Conservation (phyloP, 1,140 invertebrate genomes). For the Protaetia brevitarsis region DNA sequence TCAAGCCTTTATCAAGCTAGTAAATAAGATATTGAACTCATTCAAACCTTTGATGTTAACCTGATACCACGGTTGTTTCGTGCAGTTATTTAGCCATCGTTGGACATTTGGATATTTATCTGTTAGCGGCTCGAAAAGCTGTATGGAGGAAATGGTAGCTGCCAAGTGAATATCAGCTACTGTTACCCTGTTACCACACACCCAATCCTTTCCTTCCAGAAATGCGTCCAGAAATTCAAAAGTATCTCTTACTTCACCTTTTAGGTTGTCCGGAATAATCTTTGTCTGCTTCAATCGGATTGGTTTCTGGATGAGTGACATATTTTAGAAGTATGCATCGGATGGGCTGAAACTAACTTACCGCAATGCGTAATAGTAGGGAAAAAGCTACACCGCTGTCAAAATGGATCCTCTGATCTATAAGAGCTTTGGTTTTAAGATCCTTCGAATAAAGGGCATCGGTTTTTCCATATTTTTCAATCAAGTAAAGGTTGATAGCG, state of each 20-base stretch:
- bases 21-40: neutral
- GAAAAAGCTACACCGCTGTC: slow-evolving; percentile 47
- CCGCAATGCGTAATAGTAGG: neutral
- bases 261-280: slow-evolving; percentile 36
- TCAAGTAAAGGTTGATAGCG: slow-evolving; percentile 57
- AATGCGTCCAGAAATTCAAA: neutral
- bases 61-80: neutral
- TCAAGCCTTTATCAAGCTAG: neutral
- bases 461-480: slow-evolving; percentile 56
- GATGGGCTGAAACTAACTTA: too few species aligned
- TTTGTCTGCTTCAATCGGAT: slow-evolving; percentile 32
- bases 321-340: too few species aligned
- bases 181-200: neutral
- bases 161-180: neutral
- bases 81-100: neutral
- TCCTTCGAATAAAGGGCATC: slow-evolving; percentile 60
- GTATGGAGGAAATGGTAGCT: neutral
- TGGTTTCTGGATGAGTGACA: slow-evolving; percentile 30
- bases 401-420: slow-evolving; percentile 55
- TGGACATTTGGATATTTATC: slow-evolving; percentile 19
- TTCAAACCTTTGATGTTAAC: slow-evolving; percentile 3
- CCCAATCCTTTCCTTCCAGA: slow-evolving; percentile 12
- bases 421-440: slow-evolving; percentile 52
- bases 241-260: slow-evolving; percentile 25
- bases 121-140: neutral